These are phyloP conservation scores for Amblyraja radiata DNA, from an alignment of 2,797 vertebrate species.

Conservation along the genomic window DNA sequence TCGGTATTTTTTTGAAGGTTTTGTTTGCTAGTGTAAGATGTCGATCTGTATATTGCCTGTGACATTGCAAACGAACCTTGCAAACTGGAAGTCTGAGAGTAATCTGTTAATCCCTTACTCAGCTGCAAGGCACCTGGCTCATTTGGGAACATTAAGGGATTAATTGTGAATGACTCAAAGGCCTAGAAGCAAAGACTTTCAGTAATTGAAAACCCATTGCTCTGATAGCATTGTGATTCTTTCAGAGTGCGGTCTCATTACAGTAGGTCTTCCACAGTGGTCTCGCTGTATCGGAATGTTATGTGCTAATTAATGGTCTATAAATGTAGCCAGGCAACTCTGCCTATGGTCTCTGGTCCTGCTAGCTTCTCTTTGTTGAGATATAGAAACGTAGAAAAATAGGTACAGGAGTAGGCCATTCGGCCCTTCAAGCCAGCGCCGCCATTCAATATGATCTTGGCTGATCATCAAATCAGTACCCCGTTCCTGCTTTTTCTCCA, in stretches of 20 bases:
- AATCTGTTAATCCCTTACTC: neutral
- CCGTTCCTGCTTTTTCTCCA: too few relatives aligned
- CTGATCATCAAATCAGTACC: too few relatives aligned
- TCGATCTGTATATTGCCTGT: neutral
- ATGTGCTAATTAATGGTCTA: neutral
- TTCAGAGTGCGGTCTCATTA: neutral
- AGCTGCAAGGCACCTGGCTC: constrained; percentile 59
- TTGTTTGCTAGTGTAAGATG: neutral
- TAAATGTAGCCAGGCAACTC: neutral
- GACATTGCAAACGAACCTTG: neutral
- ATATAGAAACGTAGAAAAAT: too few relatives aligned
- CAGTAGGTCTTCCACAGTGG: neutral
- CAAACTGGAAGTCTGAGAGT: neutral
- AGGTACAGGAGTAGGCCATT: too few relatives aligned
- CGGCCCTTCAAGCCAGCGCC: too few relatives aligned
- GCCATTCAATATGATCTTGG: too few relatives aligned
- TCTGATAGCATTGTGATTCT: neutral
- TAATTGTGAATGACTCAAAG: constrained; percentile 57
- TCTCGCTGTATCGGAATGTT: too few relatives aligned
- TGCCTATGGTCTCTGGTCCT: neutral
- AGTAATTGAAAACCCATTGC: neutral
- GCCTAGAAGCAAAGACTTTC: neutral
- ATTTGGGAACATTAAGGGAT: constrained; percentile 55
- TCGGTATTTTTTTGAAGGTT: neutral
- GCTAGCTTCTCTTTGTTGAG: neutral